Base-by-base conservation (phyloP, 1,140 invertebrate species). In the Magallana angulata region DNA sequence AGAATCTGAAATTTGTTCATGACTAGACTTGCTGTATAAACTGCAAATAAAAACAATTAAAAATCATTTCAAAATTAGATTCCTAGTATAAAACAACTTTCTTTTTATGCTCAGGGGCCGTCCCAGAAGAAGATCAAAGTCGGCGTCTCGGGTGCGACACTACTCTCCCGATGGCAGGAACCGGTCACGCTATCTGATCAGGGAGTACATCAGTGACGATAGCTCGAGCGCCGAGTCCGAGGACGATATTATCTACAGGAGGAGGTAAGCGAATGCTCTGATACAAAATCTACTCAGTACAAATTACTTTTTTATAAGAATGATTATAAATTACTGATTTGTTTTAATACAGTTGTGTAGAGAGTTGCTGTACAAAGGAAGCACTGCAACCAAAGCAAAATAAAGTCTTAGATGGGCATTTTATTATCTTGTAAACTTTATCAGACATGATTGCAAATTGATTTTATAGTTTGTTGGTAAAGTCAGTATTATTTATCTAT, bases 161-260 rank as follows among this genome's bases (percentile, higher is more conserved):
- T 91, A 90, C 68, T 91, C 90, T 7, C 92, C 92, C 12, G 91
- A 92, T 85, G 89, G 92, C 9, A 88, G 89, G 71, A 48, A 71
- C 11, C 85, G 89, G 12, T 89, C 90, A 84, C 87, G 89, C 11
- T 92, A 92, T 86, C 88, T 91, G 88, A 88, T 92, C 3, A 82
- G 91, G 62, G 91, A 92, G 82, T 92, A 90, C 57, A 85, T 89
- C 14, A 90, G 86, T 83, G 90, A 91, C 76, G 91, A 91, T 80
- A 91, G 89, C 84, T 90, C 88, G 7, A 92, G 91, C 85, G 91
- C 91, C 7, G 92, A 90, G 59, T 91, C 92, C n/a, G 92, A 92
- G 30, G 82, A 86, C 18, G 91, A 91, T 24, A 76, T 62, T 16
- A 84, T 87, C 12, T 71, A 82, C 36, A 82, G 88, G 57, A 87